A percentile compares a stretch with the other conserved stretches of the same genome.
phyloP scores from a whole-genome alignment of 2,888 invertebrate genomes.

The Trisateles emortualis region DNA sequence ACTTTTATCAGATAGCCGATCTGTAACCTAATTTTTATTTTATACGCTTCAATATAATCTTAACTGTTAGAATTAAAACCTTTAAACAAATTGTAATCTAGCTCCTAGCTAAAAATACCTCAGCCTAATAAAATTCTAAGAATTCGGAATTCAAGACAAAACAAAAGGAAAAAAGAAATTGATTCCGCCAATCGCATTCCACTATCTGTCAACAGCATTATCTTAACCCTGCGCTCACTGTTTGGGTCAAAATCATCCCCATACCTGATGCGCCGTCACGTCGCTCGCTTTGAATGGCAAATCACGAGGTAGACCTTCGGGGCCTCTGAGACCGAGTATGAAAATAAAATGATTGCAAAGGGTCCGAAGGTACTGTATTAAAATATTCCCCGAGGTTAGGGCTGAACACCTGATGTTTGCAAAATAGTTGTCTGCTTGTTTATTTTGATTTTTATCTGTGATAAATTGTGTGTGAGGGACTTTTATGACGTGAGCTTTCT shows the following conservation, averaged over 20 bases:
- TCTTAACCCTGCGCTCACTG: constrained; percentile 68
- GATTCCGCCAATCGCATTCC: constrained; percentile 69
- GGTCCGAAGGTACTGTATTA: constrained; percentile 77
- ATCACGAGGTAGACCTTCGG: constrained; percentile 84
- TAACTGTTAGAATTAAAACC: background rate
- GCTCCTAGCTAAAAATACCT: background rate
- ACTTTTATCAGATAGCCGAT: too few relatives aligned
- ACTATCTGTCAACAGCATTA: constrained; percentile 80
- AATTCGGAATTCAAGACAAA: constrained; percentile 12
- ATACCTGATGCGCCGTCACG: constrained; percentile 78
- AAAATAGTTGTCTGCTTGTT: constrained; percentile 66
- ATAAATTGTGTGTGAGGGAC: constrained; percentile 61
- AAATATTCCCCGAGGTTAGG: constrained; percentile 78
- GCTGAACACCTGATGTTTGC: constrained; percentile 79
- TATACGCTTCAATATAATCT: too few relatives aligned
- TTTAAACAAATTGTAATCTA: background rate
- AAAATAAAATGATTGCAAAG: constrained; percentile 85
- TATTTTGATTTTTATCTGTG: constrained; percentile 71
- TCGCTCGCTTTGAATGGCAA: constrained; percentile 82
- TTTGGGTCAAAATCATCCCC: constrained; percentile 62
- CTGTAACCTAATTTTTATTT: too few relatives aligned
- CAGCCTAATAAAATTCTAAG: constrained; percentile 10
- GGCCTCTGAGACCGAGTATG: constrained; percentile 80
- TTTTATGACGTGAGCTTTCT: constrained; percentile 44
- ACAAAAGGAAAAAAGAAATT: constrained; percentile 57